Evolutionary conservation across 2,113 vertebrate species (phyloP).

Genomic region (Ictidomys tridecemlineatus): DNA sequence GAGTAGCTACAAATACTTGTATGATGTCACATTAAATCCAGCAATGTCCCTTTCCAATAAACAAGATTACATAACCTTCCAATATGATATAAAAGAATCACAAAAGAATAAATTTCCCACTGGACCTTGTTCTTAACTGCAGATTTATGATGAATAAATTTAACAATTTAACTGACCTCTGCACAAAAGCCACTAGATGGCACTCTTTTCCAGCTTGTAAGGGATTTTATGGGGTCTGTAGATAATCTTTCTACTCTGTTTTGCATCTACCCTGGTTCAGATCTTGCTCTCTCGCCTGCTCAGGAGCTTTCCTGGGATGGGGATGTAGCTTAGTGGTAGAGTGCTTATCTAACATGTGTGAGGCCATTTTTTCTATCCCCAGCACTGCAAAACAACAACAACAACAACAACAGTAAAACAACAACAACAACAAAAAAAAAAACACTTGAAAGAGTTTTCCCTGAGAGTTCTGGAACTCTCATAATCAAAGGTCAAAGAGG

Average conservation of each 20-base stretch:
- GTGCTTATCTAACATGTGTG: too few species aligned
- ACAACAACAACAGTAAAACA: too few species aligned
- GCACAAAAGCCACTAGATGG: neutral
- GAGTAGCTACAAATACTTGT: neutral
- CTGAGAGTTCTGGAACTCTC: neutral
- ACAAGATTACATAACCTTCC: neutral
- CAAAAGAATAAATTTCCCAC: neutral
- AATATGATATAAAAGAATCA: neutral
- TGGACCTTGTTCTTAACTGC: neutral
- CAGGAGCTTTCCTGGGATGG: neutral
- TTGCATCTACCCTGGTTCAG: neutral
- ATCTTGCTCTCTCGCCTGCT: neutral
- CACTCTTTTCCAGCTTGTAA: neutral
- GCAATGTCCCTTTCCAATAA: neutral
- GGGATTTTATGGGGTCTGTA: neutral
- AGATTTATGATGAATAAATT: neutral
- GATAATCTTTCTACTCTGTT: neutral
- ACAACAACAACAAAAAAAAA: too few species aligned
- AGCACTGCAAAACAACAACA: too few species aligned
- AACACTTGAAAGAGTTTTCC: neutral
- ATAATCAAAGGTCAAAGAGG: neutral
- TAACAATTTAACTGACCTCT: neutral
- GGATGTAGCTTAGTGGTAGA: too few species aligned
- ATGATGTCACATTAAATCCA: neutral
- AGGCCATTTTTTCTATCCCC: too few species aligned